phyloP scores from a whole-genome alignment of 2,113 vertebrate genomes.

The Dromas ardeola region DNA sequence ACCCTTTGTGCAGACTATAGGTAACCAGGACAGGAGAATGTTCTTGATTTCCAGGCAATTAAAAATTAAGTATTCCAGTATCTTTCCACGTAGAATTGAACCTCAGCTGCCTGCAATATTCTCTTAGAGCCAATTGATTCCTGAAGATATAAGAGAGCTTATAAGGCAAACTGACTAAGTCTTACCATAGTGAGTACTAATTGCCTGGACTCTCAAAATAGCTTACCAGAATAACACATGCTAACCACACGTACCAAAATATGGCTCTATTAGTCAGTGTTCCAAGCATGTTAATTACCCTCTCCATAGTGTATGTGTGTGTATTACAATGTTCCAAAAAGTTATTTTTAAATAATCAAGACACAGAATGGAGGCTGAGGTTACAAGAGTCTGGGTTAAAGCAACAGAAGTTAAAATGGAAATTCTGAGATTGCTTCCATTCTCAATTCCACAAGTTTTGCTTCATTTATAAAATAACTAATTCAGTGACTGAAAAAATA shows the following conservation, averaged over 20 bases:
- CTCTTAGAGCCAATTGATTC: neutral
- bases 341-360: conserved; percentile 18
- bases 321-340: neutral
- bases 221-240: neutral
- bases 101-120: neutral
- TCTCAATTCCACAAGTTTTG: neutral
- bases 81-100: neutral
- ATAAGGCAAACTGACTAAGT: neutral
- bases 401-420: neutral
- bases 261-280: neutral
- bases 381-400: neutral
- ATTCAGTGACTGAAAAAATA: neutral
- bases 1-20: neutral
- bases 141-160: neutral
- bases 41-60: neutral
- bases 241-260: conserved; percentile 25
- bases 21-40: neutral
- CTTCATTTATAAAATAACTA: neutral
- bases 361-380: neutral
- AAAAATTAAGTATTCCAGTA: neutral
- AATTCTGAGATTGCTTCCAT: neutral
- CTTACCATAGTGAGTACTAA: neutral
- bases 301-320: neutral
- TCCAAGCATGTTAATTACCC: neutral
- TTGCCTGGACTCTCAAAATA: neutral